Evolutionary conservation across 2,888 invertebrate species (phyloP).

Genomic region (Steinernema carpocapsae): DNA sequence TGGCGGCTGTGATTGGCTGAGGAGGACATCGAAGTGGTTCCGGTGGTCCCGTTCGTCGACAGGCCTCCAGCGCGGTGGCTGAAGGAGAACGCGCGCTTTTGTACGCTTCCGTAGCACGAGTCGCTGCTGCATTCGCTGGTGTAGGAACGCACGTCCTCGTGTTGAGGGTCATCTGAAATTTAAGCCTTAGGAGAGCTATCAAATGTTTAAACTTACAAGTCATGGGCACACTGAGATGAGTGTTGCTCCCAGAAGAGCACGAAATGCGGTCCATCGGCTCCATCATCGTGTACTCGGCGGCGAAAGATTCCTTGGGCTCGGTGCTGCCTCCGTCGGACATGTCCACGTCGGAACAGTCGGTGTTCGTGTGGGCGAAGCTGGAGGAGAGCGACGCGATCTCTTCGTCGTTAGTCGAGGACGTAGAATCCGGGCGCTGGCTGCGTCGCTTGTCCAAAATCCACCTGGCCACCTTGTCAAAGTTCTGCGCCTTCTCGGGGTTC

Average conservation of each 20-base stretch:
- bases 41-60: neutral
- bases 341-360: conserved; percentile 23
- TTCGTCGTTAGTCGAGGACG: conserved; percentile 12
- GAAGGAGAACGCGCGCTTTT: conserved; percentile 24
- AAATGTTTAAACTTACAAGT: neutral
- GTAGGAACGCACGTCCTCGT: conserved; percentile 20
- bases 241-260: conserved; percentile 12
- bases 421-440: neutral
- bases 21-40: neutral
- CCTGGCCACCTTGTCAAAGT: neutral
- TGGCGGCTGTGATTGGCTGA: neutral
- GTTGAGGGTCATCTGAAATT: neutral
- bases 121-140: conserved; percentile 21
- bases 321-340: neutral
- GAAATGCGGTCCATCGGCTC: conserved; percentile 23
- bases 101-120: neutral
- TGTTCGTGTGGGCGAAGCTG: conserved; percentile 15
- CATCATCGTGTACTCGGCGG: conserved; percentile 20
- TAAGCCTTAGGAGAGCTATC: too few relatives aligned
- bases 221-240: conserved; percentile 2
- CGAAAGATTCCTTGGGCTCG: neutral
- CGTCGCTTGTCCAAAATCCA: conserved; percentile 18
- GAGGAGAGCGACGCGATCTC: neutral
- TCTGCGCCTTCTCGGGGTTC: conserved; percentile 1
- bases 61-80: neutral